phyloP scores from a whole-genome alignment of 1,140 invertebrate genomes.

The Bradysia coprophila region DNA sequence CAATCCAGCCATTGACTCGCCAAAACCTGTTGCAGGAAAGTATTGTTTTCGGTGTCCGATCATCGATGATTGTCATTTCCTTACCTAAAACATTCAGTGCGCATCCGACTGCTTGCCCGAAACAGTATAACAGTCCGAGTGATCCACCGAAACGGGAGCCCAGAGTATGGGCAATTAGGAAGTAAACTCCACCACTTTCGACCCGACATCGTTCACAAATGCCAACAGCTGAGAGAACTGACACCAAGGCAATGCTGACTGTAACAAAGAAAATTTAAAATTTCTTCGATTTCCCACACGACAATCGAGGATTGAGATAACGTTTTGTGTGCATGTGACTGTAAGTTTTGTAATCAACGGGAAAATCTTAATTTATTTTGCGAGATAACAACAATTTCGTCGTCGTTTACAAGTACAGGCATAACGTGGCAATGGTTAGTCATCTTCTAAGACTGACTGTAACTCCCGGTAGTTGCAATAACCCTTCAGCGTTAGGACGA shows the following conservation, averaged over 20 bases:
- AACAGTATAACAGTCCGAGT: constrained; percentile 83
- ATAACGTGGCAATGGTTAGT: no score
- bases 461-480: no score
- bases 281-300: no score
- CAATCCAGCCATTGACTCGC: constrained; percentile 79
- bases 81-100: constrained; percentile 65
- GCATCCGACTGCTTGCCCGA: constrained; percentile 93
- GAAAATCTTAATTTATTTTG: no score
- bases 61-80: constrained; percentile 2
- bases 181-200: constrained; percentile 91
- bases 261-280: no score
- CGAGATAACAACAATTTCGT: no score
- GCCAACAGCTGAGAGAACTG: constrained; percentile 83
- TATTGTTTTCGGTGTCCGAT: constrained; percentile 4
- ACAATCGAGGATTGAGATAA: no score
- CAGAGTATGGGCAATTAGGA: constrained; percentile 81
- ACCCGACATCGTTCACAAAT: constrained; percentile 89
- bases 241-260: constrained; percentile 74
- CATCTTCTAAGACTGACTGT: no score
- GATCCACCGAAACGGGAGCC: constrained; percentile 83
- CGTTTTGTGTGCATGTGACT: no score
- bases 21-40: constrained; percentile 52
- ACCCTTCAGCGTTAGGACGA: no score
- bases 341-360: no score
- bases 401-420: no score